phyloP scores from a whole-genome alignment of 2,888 invertebrate species.

The Zhuqinia jingwanae region DNA sequence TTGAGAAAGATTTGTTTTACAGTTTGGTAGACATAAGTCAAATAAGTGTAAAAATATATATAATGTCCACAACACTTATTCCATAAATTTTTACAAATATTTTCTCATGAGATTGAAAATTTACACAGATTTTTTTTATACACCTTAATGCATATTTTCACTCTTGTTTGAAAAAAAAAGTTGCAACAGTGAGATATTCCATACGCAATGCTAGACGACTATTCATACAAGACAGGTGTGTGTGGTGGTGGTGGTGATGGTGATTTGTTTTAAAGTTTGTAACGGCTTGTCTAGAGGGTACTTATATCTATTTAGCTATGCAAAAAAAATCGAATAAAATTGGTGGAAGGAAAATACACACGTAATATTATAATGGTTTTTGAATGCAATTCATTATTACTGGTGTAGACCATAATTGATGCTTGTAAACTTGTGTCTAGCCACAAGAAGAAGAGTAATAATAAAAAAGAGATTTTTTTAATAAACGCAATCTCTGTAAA shows the following conservation, averaged over 20 bases:
- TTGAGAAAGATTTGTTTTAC: not conserved
- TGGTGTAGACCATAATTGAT: constrained; percentile 10
- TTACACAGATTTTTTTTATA: not conserved
- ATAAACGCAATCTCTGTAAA: not conserved
- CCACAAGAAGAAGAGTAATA: not conserved
- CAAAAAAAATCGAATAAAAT: no score
- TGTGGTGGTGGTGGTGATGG: no score
- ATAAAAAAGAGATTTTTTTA: not conserved
- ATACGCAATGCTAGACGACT: not conserved
- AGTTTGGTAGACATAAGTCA: not conserved
- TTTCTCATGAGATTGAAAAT: no score
- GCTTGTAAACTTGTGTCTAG: not conserved
- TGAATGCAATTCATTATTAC: constrained; percentile 24
- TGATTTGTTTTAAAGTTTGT: not conserved
- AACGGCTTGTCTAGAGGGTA: not conserved
- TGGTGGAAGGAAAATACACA: constrained; percentile 18
- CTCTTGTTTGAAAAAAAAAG: not conserved
- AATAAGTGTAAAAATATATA: constrained; percentile 2
- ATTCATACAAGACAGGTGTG: no score
- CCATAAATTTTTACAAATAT: not conserved
- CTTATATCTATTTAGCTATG: not conserved
- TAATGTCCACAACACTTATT: constrained; percentile 11
- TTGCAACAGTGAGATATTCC: not conserved
- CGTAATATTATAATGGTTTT: constrained; percentile 16
- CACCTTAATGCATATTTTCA: not conserved